Base-by-base conservation (phyloP, 2,113 vertebrate species). In the Triplophysa siluroides region DNA sequence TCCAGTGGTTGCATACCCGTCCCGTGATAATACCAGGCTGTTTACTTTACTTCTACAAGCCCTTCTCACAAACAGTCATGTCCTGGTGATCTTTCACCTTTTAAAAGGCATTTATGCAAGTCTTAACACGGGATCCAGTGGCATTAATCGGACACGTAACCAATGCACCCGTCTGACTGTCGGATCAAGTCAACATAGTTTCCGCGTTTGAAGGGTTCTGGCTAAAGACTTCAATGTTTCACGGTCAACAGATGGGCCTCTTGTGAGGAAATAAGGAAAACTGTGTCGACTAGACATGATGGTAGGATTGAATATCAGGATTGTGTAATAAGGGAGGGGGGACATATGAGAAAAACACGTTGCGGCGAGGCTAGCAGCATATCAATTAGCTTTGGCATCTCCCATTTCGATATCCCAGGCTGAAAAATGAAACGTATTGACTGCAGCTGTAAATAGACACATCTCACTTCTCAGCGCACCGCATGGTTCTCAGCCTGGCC, bases 391-490 rank as follows among this genome's bases (percentile, higher is more conserved):
- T 54, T 54, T 58, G 2, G 8, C 84, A 65, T 82, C 1, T 87
- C 18, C 58, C 21, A 60, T 79, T 74, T 23, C 58, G 70, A 71
- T 61, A 45, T n/a, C 45, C 29, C 65, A 23, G 11, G 24, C 19
- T 4, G 65, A 64, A 70, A 83, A 85, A 82, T 79, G 63, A 84
- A 79, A 83, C 73, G 47, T 61, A 83, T 84, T 7, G 12, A 74
- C 75, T 78, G 66, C n/a, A 72, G 83, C 86, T 88, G 79, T 74
- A 90, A 91, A 91, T 87, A 89, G 85, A 90, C 77, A 85, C 81
- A 80, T 89, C 82, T 88, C 83, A 84, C 85, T 80, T 81, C 80
- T 84, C 76, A 56, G 50, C 80, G 65, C 8, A 69, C 29, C 18
- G 26, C 70, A 43, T n/a, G 76, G 24, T 52, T 1, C 77, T 71